Evolutionary conservation across 2,797 vertebrate genomes (phyloP).

Genomic region (Ctenochaetus hawaiiensis): DNA sequence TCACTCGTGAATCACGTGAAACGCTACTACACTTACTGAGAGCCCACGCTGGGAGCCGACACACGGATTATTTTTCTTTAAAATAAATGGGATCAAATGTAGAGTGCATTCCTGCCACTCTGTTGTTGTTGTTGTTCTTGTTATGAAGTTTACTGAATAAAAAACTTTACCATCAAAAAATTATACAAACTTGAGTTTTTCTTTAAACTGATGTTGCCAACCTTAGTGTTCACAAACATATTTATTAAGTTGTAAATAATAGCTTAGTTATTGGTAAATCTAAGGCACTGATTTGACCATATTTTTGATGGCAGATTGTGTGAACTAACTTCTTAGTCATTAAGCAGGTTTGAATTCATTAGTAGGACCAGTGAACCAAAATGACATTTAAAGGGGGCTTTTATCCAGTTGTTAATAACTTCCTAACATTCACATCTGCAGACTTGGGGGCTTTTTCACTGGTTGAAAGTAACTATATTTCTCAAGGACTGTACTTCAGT

Average conservation of each 20-base stretch:
- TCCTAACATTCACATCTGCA: neutral
- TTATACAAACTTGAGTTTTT: neutral
- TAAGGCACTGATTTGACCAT: too few species aligned
- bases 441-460: neutral
- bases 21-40: conserved; percentile 37
- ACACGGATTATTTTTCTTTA: neutral
- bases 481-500: neutral
- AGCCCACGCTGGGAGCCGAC: conserved; percentile 19
- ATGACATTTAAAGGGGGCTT: neutral
- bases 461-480: neutral
- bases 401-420: neutral
- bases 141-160: too few species aligned
- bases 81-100: neutral
- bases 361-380: neutral
- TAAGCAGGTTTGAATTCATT: neutral
- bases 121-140: neutral
- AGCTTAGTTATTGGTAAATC: neutral
- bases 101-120: neutral
- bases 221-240: too few species aligned
- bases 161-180: neutral
- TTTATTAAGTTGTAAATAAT: neutral
- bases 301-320: neutral
- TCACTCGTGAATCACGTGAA: conserved; percentile 64
- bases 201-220: neutral
- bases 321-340: neutral